Evolutionary conservation across 2,113 vertebrate genomes (phyloP).

Genomic region (Serilophus lunatus): DNA sequence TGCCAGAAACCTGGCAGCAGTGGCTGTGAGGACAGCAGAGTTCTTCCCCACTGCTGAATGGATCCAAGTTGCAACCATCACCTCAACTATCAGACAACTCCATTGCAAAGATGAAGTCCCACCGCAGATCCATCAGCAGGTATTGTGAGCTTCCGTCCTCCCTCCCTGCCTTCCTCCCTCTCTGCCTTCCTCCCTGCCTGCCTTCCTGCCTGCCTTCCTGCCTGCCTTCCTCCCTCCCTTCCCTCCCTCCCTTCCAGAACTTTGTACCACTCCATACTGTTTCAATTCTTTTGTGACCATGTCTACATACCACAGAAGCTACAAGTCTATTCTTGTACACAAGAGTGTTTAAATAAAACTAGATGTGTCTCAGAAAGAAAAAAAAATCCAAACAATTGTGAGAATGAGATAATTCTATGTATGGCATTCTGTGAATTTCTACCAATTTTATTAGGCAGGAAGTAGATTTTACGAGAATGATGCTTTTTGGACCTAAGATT

Average conservation of each 20-base stretch:
- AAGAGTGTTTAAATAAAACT: conserved; percentile 5
- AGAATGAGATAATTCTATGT: neutral
- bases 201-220: neutral
- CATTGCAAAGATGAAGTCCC: too few species aligned
- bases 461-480: neutral
- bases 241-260: neutral
- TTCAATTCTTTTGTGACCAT: neutral
- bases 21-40: too few species aligned
- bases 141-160: too few species aligned
- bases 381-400: neutral
- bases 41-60: too few species aligned
- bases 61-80: too few species aligned
- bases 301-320: conserved; percentile 18
- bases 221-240: neutral
- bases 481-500: neutral
- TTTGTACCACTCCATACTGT: neutral
- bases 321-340: neutral
- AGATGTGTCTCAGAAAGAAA: neutral
- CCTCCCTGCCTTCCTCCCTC: too few species aligned
- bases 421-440: conserved; percentile 8
- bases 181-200: neutral
- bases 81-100: too few species aligned
- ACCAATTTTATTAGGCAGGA: neutral
- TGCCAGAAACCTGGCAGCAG: too few species aligned
- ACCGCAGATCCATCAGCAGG: too few species aligned